Evolutionary conservation across 64 coral and sea anemone genomes (phyloP), one percentile per base, ranked within the genome.

Genomic region (Actinia equina): DNA sequence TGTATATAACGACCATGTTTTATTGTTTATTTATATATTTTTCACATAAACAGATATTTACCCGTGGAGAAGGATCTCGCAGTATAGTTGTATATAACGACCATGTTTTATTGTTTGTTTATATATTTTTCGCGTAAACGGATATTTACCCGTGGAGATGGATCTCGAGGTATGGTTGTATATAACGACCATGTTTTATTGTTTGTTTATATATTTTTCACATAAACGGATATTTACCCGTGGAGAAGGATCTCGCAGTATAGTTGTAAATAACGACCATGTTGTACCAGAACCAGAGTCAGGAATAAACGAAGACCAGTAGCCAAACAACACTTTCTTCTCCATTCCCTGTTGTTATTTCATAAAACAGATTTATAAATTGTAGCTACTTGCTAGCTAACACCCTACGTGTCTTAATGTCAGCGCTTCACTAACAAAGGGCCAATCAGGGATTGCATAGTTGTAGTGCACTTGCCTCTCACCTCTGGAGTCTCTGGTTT

Each of bases 261-360:
- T 93, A 49, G 88, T 99, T 18, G 97, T 93, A 49, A 99, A 99
- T 20, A 99, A 85, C 7, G 97, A 99, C 97, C 97, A 99, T 20
- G 91, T 86, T 43, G 90, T 77, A 19, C 89, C 93, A 41, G 80
- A 67, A 19, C 87, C 87, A 71, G 85, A 88, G 79, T 99, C 97
- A 42, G 97, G 91, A 81, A 99, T 93, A 83, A 99, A 99, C 3
- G 93, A 95, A 13, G 97, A 99, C 97, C 97, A 99, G 55, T 95
- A 99, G 44, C 97, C 97, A 93, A 95, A 99, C 74, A 99, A 63
- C 15, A 91, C 77, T 41, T 95, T 95, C 58, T 89, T 91, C 45
- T 99, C 91, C 53, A 93, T 87, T n/a, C 85, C 89, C 93, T 98
- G 37, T 25, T n/a, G 25, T 23, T 65, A 20, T 13, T 65, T 16